Base-by-base conservation (phyloP, 2,888 invertebrate genomes). In the Syritta pipiens region DNA sequence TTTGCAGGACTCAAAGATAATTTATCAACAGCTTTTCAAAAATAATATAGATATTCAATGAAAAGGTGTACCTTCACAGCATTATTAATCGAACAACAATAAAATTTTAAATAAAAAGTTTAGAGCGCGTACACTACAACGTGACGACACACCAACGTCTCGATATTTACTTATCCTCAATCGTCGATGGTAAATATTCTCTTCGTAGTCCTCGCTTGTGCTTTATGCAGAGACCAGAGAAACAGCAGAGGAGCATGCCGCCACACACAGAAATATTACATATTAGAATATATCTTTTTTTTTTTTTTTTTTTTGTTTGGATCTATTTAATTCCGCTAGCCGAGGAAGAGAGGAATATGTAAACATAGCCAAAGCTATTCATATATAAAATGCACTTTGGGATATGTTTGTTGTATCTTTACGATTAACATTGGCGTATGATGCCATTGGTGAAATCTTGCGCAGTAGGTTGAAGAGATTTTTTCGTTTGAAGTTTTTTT, bases 101-200 rank as follows among this genome's bases (percentile, higher is more conserved):
- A 35, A 17, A 17, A 49, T 32, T 53, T 55, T 49, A 26, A 28
- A 49, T 30, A 65, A 60, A 37, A 53, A 40, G 32, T 46, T 53
- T 51, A 59, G 42, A 72, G 77, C 81, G 76, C 81, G 81, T 49
- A 60, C 72, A 81, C 81, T 76, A 76, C 9, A 82, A 81, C 76
- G 76, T 74, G 81, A 81, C 82, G 68, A 82, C 68, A 75, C 69
- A 76, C 59, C 72, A 72, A 77, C 72, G 67, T 69, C 51, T 82
- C 59, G 71, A 68, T 69, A 81, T 68, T 76, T 77, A 81, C 82
- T 82, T 81, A 60, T 69, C 59, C 69, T 60, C 51, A 26, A 26
- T 57, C 42, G 32, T 42, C 26, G 49, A 51, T 17, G 44, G 51
- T 57, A 69, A 74, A 63, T 40, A 24, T 46, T 65, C 59, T 67